Evolutionary conservation across 2,113 vertebrate genomes (phyloP), one percentile per base, ranked within the genome.

Genomic region (Lepidothrix coronata): DNA sequence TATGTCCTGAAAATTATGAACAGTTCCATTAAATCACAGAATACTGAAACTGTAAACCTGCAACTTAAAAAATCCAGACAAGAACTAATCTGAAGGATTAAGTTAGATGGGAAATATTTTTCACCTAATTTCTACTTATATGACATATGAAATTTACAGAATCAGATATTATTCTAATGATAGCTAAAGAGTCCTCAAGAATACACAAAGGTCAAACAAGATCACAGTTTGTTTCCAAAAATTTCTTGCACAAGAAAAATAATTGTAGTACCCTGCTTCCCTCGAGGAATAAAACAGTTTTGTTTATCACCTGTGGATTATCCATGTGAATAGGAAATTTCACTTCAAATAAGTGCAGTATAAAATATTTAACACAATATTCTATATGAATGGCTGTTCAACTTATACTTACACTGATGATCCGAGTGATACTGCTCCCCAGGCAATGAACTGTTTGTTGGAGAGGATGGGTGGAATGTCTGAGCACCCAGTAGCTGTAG

Each of bases 381-480:
- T 76, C n/a, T 49, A 6, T 6, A 39, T 18, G 14, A 88, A 73
- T 1, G 0, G 25, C 11, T 35, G 39, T 68, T 58, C 71, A 43
- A 1, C 25, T 80, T 52, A 80, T 97, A 98, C 99, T 98, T 98
- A 99, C 99, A 98, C 97, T 83, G 99, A 98, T 96, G 98, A 97
- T 92, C 99, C 99, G 31, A 99, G 96, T 24, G 98, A 96, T 61
- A 99, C 98, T 27, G 99, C 99, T 96, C 99, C 99, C 99, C 99
- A 99, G 21, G 98, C 97, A 90, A 99, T 85, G 52, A 99, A 99
- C 55, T 99, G 99, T 92, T 99, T 99, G 96, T 99, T 99, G 84
- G 99, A 99, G 20, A 99, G 99, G 91, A 99, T 99, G 3, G 98
- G 98, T 12, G 99, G 99, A 78, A 98, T 94, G 57, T 98, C 98